phyloP scores from a whole-genome alignment of 92 coral and sea anemone species.

The Heliopora coerulea region DNA sequence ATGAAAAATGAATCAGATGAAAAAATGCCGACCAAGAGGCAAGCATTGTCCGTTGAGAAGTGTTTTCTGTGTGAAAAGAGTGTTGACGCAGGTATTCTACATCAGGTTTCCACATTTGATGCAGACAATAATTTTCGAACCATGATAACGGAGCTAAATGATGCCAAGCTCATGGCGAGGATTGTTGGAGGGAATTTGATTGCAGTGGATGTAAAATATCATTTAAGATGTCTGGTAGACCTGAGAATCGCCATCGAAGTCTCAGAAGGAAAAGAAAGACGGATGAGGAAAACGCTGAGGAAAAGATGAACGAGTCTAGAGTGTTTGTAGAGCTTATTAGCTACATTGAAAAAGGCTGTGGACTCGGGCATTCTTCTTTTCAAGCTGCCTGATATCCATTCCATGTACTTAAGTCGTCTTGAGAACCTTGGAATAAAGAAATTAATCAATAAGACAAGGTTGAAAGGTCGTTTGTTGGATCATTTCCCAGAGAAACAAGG shows the following conservation, averaged over 20 bases:
- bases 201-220: slow-evolving; percentile 43
- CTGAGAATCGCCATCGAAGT: slow-evolving; percentile 32
- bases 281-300: slow-evolving; percentile 1
- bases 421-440: slow-evolving; percentile 47
- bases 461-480: slow-evolving; percentile 41
- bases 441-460: slow-evolving; percentile 43
- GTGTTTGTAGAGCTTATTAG: slow-evolving; percentile 40
- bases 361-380: not conserved
- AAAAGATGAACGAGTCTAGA: slow-evolving; percentile 42
- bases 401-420: slow-evolving; percentile 25
- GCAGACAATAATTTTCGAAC: not conserved
- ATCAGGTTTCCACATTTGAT: not conserved
- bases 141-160: not conserved
- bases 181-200: slow-evolving; percentile 29
- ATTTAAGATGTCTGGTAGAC: slow-evolving; percentile 20
- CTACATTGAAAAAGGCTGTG: slow-evolving; percentile 10
- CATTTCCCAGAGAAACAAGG: slow-evolving; percentile 34
- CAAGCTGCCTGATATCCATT: slow-evolving; percentile 8
- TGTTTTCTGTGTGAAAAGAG: slow-evolving; percentile 16
- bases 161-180: not conserved
- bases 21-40: not conserved
- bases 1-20: not conserved
- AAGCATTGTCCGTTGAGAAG: not conserved
- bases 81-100: not conserved
- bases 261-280: slow-evolving; percentile 1